Evolutionary conservation across 1,140 invertebrate species (phyloP), one percentile per base, ranked within the genome.

Genomic region (Tetramorium parvispinum): DNA sequence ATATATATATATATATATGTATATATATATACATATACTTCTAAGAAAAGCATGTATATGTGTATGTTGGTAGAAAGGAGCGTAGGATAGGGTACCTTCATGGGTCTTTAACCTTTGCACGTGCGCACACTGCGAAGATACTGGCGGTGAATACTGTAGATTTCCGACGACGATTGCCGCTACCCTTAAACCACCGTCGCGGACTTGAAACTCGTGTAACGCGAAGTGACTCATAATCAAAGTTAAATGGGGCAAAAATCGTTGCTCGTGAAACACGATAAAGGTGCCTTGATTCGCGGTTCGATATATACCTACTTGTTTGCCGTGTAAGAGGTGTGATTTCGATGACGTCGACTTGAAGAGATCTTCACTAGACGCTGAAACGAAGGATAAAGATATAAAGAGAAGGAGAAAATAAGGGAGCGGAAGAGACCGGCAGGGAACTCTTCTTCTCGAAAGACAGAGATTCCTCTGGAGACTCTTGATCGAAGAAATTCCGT

Each of bases 241-340:
- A 86, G 89, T 90, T 88, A 91, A 91, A 91, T 86, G 87, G 78
- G 79, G 87, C 89, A 90, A 91, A 90, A 91, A 91, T 91, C 82
- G 88, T 59, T 87, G 53, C 57, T 59, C 86, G 61, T 76, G 87
- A 85, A 91, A 82, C 86, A 79, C 76, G 90, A 91, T 87, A 89
- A 89, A 89, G 87, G 51, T 51, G 68, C 59, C 55, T 77, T 68
- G 87, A 91, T 91, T 91, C 89, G 87, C 87, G 73, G 51, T 85
- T 61, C 73, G 73, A 32, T 83, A 86, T 75, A 32, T 18, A 46
- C 46, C 24, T 75, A 83, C 70, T 79, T 90, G 75, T 89, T 88
- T 86, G 82, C 46, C 32, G 77, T 86, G 73, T 55, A 77, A 78
- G 76, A 83, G 65, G 65, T 63, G 59, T 86, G 86, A 91, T 90